Evolutionary conservation across 1,140 invertebrate species (phyloP).

Genomic region (Polyergus mexicanus): DNA sequence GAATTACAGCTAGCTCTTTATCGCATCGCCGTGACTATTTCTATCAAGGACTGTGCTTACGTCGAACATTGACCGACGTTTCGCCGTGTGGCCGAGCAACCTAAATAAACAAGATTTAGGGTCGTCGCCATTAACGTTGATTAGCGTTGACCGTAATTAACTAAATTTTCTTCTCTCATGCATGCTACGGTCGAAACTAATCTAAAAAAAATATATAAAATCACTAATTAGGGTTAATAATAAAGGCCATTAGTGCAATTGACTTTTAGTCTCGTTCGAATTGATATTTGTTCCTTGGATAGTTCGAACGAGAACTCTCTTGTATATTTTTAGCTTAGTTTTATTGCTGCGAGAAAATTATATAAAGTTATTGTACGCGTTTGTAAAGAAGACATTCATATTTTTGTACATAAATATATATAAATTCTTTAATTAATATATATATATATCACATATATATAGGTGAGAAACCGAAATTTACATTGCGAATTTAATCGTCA

Average conservation of each 20-base stretch:
- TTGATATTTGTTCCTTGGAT: constrained; percentile 22
- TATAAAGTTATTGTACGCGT: neutral
- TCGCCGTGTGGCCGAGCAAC: constrained; percentile 7
- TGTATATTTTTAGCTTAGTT: neutral
- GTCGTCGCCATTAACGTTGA: constrained; percentile 23
- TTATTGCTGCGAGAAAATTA: neutral
- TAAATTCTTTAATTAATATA: neutral
- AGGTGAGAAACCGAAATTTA: neutral
- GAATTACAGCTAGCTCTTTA: constrained; percentile 69
- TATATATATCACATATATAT: too few relatives aligned
- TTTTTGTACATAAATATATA: neutral
- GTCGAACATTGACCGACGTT: constrained; percentile 41
- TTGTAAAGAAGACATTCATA: neutral
- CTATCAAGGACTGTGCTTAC: constrained; percentile 61
- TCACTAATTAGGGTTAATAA: constrained; percentile 24
- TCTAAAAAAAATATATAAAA: constrained; percentile 25
- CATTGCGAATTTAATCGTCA: neutral
- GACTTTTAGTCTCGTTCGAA: constrained; percentile 30
- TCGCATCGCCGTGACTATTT: constrained; percentile 51
- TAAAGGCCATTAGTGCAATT: constrained; percentile 17
- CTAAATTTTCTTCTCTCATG: neutral
- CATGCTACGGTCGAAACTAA: neutral
- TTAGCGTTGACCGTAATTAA: constrained; percentile 37
- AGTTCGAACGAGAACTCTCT: constrained; percentile 7
- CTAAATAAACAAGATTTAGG: constrained; percentile 56